Conservation (phyloP, 2,888 invertebrate species). For the Melanostoma scalare region DNA sequence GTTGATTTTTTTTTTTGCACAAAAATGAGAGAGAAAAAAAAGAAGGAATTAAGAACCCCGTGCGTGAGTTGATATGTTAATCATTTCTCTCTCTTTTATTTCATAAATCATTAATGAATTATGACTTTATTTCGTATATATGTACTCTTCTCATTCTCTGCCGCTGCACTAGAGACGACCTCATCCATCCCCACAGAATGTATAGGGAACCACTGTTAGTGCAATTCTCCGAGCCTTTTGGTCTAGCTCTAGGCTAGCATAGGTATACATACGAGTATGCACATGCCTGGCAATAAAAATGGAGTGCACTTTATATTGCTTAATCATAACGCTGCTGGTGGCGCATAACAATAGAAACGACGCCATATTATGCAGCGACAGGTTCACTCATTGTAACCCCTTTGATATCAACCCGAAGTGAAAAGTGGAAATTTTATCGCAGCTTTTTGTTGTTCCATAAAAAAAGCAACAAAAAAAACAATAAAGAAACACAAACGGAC, state of each 20-base stretch:
- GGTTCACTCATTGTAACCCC: slow-evolving; percentile 39
- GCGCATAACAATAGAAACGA: slow-evolving; percentile 62
- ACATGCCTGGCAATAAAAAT: slow-evolving; percentile 39
- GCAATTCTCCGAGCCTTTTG: slow-evolving; percentile 18
- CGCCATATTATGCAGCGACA: slow-evolving; percentile 60
- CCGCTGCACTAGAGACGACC: slow-evolving; percentile 22
- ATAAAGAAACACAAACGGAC: slow-evolving; percentile 17
- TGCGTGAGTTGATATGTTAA: slow-evolving; percentile 73
- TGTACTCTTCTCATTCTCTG: slow-evolving; percentile 64
- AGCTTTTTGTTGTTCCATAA: slow-evolving; percentile 47
- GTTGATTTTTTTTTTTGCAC: slow-evolving; percentile 19
- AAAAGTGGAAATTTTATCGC: slow-evolving; percentile 71
- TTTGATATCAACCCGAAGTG: slow-evolving; percentile 33
- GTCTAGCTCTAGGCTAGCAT: neutral
- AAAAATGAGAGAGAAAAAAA: slow-evolving; percentile 31
- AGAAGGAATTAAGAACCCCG: slow-evolving; percentile 54
- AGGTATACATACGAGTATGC: slow-evolving; percentile 4
- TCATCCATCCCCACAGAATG: slow-evolving; percentile 19
- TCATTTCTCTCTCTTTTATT: slow-evolving; percentile 73
- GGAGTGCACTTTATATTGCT: slow-evolving; percentile 65
- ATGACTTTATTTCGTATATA: slow-evolving; percentile 76
- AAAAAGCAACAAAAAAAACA: slow-evolving; percentile 30
- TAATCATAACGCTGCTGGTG: slow-evolving; percentile 60
- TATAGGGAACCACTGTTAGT: slow-evolving; percentile 5
- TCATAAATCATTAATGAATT: slow-evolving; percentile 78